Conservation (phyloP, 2,797 vertebrate species). For the Ptychobarbus kaznakovi region DNA sequence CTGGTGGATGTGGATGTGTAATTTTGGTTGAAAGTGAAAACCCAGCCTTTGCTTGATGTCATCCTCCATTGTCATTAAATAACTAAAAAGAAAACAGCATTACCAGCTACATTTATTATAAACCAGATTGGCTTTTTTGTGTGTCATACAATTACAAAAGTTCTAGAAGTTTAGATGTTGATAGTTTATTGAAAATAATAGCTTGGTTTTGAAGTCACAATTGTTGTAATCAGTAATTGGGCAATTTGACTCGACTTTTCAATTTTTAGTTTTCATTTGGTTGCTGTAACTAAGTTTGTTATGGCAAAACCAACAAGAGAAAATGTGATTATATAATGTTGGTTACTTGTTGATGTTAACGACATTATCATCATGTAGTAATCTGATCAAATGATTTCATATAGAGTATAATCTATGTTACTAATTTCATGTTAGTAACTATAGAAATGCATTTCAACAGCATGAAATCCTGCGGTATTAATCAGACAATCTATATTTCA, state of each 20-base stretch:
- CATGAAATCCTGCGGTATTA: too few relatives aligned
- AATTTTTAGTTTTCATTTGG: neutral
- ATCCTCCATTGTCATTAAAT: neutral
- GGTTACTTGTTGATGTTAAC: too few relatives aligned
- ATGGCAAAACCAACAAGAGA: too few relatives aligned
- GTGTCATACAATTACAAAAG: neutral
- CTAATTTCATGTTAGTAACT: neutral
- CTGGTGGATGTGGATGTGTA: neutral
- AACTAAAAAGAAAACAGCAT: neutral
- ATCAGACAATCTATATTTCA: too few relatives aligned
- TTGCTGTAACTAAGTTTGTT: too few relatives aligned
- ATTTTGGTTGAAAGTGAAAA: neutral
- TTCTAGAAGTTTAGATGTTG: too few relatives aligned
- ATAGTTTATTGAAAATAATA: neutral
- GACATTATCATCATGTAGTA: neutral
- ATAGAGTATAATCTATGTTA: neutral
- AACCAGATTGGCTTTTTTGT: neutral
- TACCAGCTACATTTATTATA: neutral
- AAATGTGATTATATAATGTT: too few relatives aligned
- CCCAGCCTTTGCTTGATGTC: neutral
- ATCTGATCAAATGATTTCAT: neutral
- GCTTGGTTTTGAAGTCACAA: neutral
- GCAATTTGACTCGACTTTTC: neutral
- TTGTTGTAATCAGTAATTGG: neutral
- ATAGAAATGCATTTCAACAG: too few relatives aligned